These are phyloP conservation scores for Mormoops blainvillei DNA, from an alignment of 2,113 vertebrate species.

Conservation along the genomic window DNA sequence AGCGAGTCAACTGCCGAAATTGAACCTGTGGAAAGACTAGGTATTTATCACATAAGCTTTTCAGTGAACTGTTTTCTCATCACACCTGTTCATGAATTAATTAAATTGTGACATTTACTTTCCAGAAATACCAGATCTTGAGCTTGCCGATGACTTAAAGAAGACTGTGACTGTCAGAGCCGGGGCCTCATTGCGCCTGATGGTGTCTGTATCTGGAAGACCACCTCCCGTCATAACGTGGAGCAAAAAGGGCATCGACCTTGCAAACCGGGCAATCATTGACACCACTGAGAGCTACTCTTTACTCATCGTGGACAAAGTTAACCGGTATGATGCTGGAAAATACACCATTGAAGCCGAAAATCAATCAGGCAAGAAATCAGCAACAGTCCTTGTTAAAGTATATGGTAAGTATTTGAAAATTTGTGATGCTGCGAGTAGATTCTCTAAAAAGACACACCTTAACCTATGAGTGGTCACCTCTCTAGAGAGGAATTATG, in stretches of 20 bases:
- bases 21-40: conserved; percentile 93
- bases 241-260: conserved; percentile 92
- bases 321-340: conserved; percentile 96
- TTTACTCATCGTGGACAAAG: conserved; percentile 94
- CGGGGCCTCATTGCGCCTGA: conserved; percentile 89
- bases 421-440: neutral
- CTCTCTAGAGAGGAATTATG: neutral
- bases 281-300: conserved; percentile 91
- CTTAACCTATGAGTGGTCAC: neutral
- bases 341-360: conserved; percentile 94
- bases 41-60: conserved; percentile 77
- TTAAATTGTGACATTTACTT: conserved; percentile 56
- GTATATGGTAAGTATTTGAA: conserved; percentile 89
- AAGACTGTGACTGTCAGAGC: conserved; percentile 96
- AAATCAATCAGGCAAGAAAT: conserved; percentile 96
- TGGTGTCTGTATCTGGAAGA: conserved; percentile 91
- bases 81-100: conserved; percentile 31
- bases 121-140: conserved; percentile 95
- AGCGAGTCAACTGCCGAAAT: conserved; percentile 91
- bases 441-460: neutral
- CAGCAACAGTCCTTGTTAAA: conserved; percentile 93
- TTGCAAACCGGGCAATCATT: conserved; percentile 91
- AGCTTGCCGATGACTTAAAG: conserved; percentile 94
- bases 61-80: conserved; percentile 34
- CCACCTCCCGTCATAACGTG: conserved; percentile 90